Evolutionary conservation across 2,888 invertebrate genomes (phyloP), one percentile per base, ranked within the genome.

Genomic region (Heliconius sara): DNA sequence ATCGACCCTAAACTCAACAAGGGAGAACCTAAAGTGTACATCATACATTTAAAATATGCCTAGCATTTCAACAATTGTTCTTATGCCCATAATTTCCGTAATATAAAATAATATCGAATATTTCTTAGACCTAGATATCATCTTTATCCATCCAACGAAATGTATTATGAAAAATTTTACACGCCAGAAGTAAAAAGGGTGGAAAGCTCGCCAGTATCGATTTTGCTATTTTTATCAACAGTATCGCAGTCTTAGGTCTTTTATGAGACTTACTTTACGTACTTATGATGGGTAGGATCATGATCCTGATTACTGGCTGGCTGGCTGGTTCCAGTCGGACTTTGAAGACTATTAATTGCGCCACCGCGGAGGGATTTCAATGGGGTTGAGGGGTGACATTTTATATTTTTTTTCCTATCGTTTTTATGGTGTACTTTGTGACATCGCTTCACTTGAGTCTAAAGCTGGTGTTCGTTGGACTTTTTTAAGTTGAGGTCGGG

Each of bases 301-400:
- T 79, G 74, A 75, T 79, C 74, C 74, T 79, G 78, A 79, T 79
- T 79, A 74, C 74, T 75, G 60, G 60, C 65, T n/a, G n/a, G n/a
- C n/a, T n/a, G n/a, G n/a, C n/a, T n/a, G n/a, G 77, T 19, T 52
- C 27, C 78, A 67, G 60, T 79, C 47, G 67, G 78, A 79, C 78
- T 79, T 75, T 79, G 68, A 79, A 68, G 68, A 66, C 78, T 78
- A 78, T 79, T 79, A 79, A 79, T 79, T 79, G 78, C 78, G 43
- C 47, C 57, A 63, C 57, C 57, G 73, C 13, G 30, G 63, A 67
- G 30, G 43, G 43, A 22, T 43, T 72, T 72, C 78, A 73, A 78
- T 57, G 73, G 78, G 72, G 72, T 57, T 22, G 34, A 68, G 47
- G 68, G 78, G 60, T 79, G 74, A 79, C 68, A 9, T 39, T 74